Evolutionary conservation across 2,888 invertebrate genomes (phyloP), one percentile per base, ranked within the genome.

Genomic region (Lycophotia porphyrea): DNA sequence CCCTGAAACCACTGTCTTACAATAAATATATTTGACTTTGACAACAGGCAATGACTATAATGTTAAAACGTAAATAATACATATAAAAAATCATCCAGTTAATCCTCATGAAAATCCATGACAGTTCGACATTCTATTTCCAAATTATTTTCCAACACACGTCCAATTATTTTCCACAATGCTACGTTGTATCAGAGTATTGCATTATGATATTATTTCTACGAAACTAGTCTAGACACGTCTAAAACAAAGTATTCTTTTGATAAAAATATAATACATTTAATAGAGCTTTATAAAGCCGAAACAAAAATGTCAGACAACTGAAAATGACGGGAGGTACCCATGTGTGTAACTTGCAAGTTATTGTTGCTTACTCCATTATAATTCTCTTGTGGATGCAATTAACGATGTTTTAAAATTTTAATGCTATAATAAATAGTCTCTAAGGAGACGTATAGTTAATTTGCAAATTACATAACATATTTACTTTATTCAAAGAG

Each of bases 381-480:
- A 64, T 24, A 71, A 69, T 31, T 68, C 79, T 73, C 75, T 47
- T 13, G 66, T 47, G 67, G 21, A 5, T 21, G 34, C 58, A 60
- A 70, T 60, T 11, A 71, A 71, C 34, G 15, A 71, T 65, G 68
- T 61, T 64, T 78, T 60, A 60, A 44, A 44, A 61, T 71, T 47
- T 77, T 66, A 39, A 71, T 71, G 27, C 34, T 61, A 44, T 71
- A 44, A 69, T 69, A 67, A 67, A 47, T 42, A 63, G n/a, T 64
- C 75, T 47, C 66, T 5, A 15, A 42, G 31, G 69, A 8, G 27
- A 39, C 34, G 27, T 65, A n/a, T n/a, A 44, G 11, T 21, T 18
- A 58, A 1, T 70, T 49, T 71, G n/a, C 2, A 42, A 71, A 78
- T 70, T 31, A 58, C 15, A 27, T 27, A 34, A n/a, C 15, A 55